These are phyloP conservation scores for Hippopotamyrus pictus DNA, from an alignment of 2,797 vertebrate species.

Conservation along the genomic window DNA sequence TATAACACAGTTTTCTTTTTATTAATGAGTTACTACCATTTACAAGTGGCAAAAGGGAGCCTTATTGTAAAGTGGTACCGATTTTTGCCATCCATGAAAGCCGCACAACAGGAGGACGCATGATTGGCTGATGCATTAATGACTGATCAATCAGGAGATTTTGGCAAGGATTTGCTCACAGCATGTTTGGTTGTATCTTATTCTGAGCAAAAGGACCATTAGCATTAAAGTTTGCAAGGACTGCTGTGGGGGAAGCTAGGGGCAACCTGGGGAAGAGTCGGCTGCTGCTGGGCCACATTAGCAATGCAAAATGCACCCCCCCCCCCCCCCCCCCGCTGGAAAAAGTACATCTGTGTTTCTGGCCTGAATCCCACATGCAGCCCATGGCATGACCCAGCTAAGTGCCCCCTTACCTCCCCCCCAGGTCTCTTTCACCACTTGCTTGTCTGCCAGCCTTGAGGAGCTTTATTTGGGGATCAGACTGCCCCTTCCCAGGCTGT, in stretches of 20 bases:
- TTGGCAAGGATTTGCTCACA: background rate
- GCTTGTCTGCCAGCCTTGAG: constrained; percentile 15
- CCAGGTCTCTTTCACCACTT: constrained; percentile 9
- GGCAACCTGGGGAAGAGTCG: background rate
- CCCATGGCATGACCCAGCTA: background rate
- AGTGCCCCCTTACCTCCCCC: background rate
- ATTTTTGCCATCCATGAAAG: background rate
- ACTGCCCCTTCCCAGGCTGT: constrained; percentile 34
- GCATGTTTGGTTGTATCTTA: background rate
- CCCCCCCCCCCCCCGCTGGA: background rate
- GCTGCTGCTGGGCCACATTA: constrained; percentile 19
- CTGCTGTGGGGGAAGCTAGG: background rate
- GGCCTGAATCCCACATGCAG: constrained; percentile 9
- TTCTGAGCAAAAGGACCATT: background rate
- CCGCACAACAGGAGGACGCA: background rate
- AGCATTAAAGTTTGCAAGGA: background rate
- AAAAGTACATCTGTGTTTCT: constrained; percentile 19
- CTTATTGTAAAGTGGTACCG: no score
- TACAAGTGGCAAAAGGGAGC: no score
- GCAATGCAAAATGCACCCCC: constrained; percentile 12
- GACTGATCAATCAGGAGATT: background rate
- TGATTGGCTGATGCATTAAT: background rate
- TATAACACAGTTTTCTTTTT: no score
- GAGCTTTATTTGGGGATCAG: constrained; percentile 40
- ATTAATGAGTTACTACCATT: no score